phyloP scores from a whole-genome alignment of 64 coral and sea anemone species.

The Stylophora pistillata region DNA sequence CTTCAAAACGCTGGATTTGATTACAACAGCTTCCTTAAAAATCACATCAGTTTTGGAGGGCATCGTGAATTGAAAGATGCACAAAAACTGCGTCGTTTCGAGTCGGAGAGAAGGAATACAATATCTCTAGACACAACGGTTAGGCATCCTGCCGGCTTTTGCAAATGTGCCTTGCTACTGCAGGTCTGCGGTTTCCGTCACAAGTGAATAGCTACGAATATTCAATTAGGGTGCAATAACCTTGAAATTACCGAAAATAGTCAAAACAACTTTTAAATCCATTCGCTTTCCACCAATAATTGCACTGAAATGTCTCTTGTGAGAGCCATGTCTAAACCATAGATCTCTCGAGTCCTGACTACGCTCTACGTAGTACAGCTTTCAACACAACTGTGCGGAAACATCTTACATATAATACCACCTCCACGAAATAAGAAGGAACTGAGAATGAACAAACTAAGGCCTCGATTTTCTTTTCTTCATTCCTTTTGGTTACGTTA shows the following conservation, averaged over 20 bases:
- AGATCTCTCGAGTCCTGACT: too few relatives aligned
- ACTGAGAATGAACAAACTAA: not conserved
- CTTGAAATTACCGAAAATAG: not conserved
- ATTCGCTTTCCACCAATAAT: not conserved
- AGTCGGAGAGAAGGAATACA: not conserved
- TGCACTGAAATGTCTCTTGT: too few relatives aligned
- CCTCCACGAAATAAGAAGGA: not conserved
- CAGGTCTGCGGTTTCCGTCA: slow-evolving; percentile 33
- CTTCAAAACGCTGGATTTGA: slow-evolving; percentile 39
- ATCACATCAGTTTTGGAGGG: not conserved
- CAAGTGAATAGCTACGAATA: not conserved
- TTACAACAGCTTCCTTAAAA: not conserved
- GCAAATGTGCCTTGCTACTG: not conserved
- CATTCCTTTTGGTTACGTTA: not conserved
- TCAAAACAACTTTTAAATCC: not conserved
- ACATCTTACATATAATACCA: not conserved
- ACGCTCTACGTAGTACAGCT: too few relatives aligned
- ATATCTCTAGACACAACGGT: not conserved
- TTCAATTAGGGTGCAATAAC: not conserved
- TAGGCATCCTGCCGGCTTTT: not conserved
- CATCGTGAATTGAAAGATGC: not conserved
- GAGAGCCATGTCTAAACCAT: too few relatives aligned
- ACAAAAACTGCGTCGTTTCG: not conserved
- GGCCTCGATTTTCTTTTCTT: slow-evolving; percentile 6
- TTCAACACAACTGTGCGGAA: not conserved